Conservation (phyloP, 1,140 invertebrate genomes). For the Drosophila bipectinata region DNA sequence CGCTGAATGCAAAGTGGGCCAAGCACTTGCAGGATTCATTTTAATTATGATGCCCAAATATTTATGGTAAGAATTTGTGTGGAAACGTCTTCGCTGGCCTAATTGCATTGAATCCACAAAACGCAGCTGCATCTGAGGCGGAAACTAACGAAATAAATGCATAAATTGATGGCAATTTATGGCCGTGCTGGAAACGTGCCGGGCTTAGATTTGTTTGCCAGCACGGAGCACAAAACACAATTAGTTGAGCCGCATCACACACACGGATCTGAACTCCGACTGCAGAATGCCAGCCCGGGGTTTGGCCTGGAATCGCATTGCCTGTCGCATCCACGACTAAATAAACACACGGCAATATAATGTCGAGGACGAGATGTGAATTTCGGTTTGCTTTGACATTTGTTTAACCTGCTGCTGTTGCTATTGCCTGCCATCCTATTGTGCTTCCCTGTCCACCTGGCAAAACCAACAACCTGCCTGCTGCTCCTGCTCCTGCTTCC, state of each 20-base stretch:
- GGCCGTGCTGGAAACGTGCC: constrained; percentile 27
- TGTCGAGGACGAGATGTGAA: constrained; percentile 62
- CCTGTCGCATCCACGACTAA: constrained; percentile 41
- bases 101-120: constrained; percentile 60
- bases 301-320: constrained; percentile 15
- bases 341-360: constrained; percentile 63
- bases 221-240: constrained; percentile 64
- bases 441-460: neutral
- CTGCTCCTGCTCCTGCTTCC: constrained; percentile 1
- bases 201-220: constrained; percentile 35
- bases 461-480: constrained; percentile 19
- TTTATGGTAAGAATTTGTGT: constrained; percentile 51
- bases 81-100: constrained; percentile 41
- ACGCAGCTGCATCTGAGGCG: constrained; percentile 38
- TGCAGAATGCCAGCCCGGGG: constrained; percentile 8
- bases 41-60: constrained; percentile 48
- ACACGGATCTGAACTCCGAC: constrained; percentile 53
- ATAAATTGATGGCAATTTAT: constrained; percentile 73
- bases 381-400: constrained; percentile 68
- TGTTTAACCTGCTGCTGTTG: constrained; percentile 58
- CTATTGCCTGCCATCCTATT: constrained; percentile 12
- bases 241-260: constrained; percentile 73
- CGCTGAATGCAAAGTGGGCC: constrained; percentile 30
- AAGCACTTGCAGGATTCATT: constrained; percentile 7
- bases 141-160: constrained; percentile 49